A percentile compares a stretch with the other conserved stretches of the same genome.
These are phyloP conservation scores for Leptura quadrifasciata DNA, from an alignment of 2,888 invertebrate species.

Conservation along the genomic window DNA sequence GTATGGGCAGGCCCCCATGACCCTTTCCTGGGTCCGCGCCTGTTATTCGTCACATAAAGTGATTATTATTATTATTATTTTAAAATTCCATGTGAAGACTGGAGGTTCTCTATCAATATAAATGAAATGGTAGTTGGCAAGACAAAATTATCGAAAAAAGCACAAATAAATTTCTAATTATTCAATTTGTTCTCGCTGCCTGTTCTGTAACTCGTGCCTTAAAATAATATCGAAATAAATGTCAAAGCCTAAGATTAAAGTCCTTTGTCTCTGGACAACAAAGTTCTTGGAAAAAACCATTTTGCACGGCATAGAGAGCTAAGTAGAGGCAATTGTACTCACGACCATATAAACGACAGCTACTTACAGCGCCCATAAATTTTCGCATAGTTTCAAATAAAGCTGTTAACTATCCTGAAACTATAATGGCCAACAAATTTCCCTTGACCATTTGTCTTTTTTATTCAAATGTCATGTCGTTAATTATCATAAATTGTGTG, in stretches of 20 bases:
- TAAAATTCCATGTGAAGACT: no score
- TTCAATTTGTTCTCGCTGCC: no score
- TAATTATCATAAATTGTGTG: conserved; percentile 47
- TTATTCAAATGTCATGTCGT: conserved; percentile 47
- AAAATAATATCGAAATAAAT: neutral
- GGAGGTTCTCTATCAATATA: no score
- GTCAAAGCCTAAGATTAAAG: neutral
- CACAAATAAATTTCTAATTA: no score
- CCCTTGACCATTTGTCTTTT: conserved; percentile 42
- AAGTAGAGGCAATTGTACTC: conserved; percentile 22
- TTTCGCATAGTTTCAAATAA: conserved; percentile 50
- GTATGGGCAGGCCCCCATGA: no score
- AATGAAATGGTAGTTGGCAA: no score
- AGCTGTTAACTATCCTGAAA: conserved; percentile 58
- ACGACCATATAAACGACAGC: conserved; percentile 36
- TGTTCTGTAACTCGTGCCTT: no score
- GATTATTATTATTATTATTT: no score
- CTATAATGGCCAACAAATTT: conserved; percentile 57
- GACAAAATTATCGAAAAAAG: no score
- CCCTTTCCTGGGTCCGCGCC: no score
- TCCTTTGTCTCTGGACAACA: neutral
- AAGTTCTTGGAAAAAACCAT: conserved; percentile 16
- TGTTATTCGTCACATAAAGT: no score
- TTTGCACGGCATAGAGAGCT: conserved; percentile 4
- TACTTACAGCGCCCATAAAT: conserved; percentile 49